Evolutionary conservation across 2,888 invertebrate genomes (phyloP).

Genomic region (Nomada ruficornis): DNA sequence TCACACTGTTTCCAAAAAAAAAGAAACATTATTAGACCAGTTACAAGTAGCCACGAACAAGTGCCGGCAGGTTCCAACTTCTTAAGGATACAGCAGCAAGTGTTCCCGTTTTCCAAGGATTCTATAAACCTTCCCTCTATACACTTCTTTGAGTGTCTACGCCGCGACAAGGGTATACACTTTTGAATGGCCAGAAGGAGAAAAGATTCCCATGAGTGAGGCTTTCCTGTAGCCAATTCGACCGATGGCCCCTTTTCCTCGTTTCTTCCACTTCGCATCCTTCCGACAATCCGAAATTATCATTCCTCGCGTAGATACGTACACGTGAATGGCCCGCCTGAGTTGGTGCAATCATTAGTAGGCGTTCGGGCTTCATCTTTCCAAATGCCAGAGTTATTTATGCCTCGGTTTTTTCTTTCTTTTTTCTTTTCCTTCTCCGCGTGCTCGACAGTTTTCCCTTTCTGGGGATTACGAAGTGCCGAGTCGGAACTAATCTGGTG

Average conservation of each 20-base stretch:
- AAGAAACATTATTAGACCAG: constrained; percentile 58
- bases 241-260: not conserved
- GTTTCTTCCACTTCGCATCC: constrained; percentile 1
- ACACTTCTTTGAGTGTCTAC: constrained; percentile 30
- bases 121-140: not conserved
- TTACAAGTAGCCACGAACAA: constrained; percentile 49
- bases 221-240: constrained; percentile 27
- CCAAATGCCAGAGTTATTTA: constrained; percentile 32
- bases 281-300: constrained; percentile 34
- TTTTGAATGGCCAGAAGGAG: not conserved
- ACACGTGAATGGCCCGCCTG: not conserved
- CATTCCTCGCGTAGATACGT: not conserved
- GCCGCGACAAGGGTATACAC: not conserved
- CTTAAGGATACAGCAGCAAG: constrained; percentile 46
- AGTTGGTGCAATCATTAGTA: not conserved
- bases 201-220: constrained; percentile 39
- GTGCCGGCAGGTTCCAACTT: constrained; percentile 48
- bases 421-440: no score
- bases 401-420: not conserved
- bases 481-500: not conserved
- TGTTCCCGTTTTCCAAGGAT: constrained; percentile 49
- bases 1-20: constrained; percentile 27
- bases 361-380: constrained; percentile 16
- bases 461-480: not conserved
- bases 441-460: not conserved